Evolutionary conservation across 1,140 invertebrate species (phyloP), one percentile per base, ranked within the genome.

Genomic region (Orius insidiosus): DNA sequence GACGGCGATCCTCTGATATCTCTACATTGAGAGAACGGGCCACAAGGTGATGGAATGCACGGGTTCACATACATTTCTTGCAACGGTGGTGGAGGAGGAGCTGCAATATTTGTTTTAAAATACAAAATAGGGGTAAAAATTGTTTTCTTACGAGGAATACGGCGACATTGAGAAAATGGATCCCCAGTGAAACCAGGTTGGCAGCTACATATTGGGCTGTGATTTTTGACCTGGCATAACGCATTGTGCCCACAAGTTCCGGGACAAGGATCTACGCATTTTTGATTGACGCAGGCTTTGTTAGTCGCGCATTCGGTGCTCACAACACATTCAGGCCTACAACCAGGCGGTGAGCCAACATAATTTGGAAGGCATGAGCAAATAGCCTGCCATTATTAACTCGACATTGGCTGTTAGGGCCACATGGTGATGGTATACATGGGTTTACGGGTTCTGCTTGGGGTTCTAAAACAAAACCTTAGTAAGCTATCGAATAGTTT

Each of bases 341-440:
- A 69, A 34, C 60, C 60, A 31, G 62, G 63, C 9, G 65, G 65
- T 51, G 58, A 60, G 39, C 68, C 67, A 46, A 64, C 58, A 52
- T 65, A 66, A 7, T 58, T 59, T 16, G 61, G 55, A 34, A 68
- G 48, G 52, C 72, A 75, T 3, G 58, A 56, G 50, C 69, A 70
- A 7, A 64, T 59, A 3, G 66, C 65, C 38, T 60, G 60, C 65
- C 65, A 54, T 65, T 62, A 37, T 63, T 58, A 37, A 65, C 62
- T 47, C 58, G 59, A 50, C 68, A 72, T 48, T 71, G 62, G 52
- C 73, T 77, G 55, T 74, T 74, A 10, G 67, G 65, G 19, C 75
- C 75, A 59, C 78, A 83, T 3, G 78, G 78, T 31, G 74, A 75
- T 10, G 76, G 75, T 40, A 64, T 64, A 56, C 79, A 83, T 5